phyloP scores from a whole-genome alignment of 53 echinoderm and acorn worm species.

The Holothuria scabra region DNA sequence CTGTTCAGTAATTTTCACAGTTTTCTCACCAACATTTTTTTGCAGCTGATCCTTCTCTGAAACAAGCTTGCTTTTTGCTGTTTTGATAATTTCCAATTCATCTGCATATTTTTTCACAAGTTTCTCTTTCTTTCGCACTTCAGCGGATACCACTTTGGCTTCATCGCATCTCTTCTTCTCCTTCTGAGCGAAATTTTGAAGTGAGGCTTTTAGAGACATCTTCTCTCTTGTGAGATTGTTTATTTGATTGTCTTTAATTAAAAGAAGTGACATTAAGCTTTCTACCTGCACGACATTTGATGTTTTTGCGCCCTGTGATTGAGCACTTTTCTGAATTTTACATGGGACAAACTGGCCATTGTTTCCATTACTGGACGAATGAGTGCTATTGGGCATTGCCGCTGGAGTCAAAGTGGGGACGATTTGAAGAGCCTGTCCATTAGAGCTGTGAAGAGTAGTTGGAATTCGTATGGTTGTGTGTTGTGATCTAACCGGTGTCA shows the following conservation, averaged over 20 bases:
- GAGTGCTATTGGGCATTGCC: too few relatives aligned
- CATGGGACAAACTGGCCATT: too few relatives aligned
- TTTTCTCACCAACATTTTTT: neutral
- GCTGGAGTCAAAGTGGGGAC: too few relatives aligned
- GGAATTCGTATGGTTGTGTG: too few relatives aligned
- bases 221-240: neutral
- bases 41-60: conserved; percentile 4
- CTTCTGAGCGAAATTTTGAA: neutral
- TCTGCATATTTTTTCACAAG: neutral
- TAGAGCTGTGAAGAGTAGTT: too few relatives aligned
- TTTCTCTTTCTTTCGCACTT: neutral
- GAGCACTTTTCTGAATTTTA: neutral
- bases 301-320: neutral
- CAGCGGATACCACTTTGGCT: neutral
- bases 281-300: conserved; percentile 1
- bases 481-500: too few relatives aligned
- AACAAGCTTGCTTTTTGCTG: neutral
- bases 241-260: conserved; percentile 32
- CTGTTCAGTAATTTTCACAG: neutral
- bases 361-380: too few relatives aligned
- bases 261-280: conserved; percentile 22
- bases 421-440: too few relatives aligned
- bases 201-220: neutral
- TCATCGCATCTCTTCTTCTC: neutral
- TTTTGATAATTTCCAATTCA: neutral